Base-by-base conservation (phyloP, 1,140 invertebrate species). In the Oppia nitens region DNA sequence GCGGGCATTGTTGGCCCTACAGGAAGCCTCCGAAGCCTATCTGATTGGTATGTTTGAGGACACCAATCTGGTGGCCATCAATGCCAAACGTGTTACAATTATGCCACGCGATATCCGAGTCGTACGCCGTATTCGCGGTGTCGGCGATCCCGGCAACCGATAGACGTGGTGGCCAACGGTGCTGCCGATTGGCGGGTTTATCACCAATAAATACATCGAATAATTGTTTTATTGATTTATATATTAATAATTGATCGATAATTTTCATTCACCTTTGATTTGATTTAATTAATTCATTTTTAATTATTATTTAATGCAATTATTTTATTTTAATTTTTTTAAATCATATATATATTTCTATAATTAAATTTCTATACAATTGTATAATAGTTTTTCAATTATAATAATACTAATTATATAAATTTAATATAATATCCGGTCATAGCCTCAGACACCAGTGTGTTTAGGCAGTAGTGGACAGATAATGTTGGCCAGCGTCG, bases 21-120 rank as follows among this genome's bases (percentile, higher is more conserved):
- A 69, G 58, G 68, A 73, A 60, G 70, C 68, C 2, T 60, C 68
- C n/a, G 71, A 72, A 57, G 63, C 63, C 4, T 74, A 69, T 59
- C 40, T 74, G 12, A 58, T 68, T 9, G 53, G 56, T 45, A 53
- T 73, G 11, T 72, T 73, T 54, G 71, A 73, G 57, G 68, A 73
- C 55, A 50, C 70, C 2, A 66, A 68, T 52, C 47, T 73, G 11
- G 72, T 68, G 45, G 61, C 69, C 20, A 62, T 69, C n/a, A 72
- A 72, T 57, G 66, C 68, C 2, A 63, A 66, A 45, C 48, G 71
- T 20, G 68, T 72, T 4, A 72, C 71, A 3, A 61, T 72, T 12
- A 68, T 69, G 63, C 63, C 64, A 6, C 63, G 62, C 47, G 71
- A 72, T 55, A 66, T 73, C 9, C 63, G 63, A n/a, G 55, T 74